These are phyloP conservation scores for Drosophila nasuta DNA, from an alignment of 1,140 invertebrate species.

Conservation along the genomic window DNA sequence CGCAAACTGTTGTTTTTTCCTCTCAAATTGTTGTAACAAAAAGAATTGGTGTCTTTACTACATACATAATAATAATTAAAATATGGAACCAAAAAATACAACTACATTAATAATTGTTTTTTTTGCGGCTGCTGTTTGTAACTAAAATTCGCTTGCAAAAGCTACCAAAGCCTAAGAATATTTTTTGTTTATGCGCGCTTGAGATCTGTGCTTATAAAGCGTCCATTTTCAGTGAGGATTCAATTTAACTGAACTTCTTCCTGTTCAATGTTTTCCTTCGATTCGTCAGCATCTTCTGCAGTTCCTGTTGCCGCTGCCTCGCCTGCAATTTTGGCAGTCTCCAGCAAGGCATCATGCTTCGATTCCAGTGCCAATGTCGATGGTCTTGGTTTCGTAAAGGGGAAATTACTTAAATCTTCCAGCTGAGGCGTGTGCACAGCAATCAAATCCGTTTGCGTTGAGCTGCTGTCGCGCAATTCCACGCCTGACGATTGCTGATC, in stretches of 20 bases:
- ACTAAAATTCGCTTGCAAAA: slow-evolving; percentile 61
- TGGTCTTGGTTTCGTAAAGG: slow-evolving; percentile 76
- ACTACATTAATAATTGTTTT: slow-evolving; percentile 39
- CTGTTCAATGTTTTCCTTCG: slow-evolving; percentile 49
- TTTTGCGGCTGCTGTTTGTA: slow-evolving; percentile 32
- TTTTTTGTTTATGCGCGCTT: slow-evolving; percentile 38
- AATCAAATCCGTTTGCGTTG: slow-evolving; percentile 91
- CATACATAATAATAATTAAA: slow-evolving; percentile 26
- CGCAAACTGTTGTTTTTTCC: slow-evolving; percentile 33
- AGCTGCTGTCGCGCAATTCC: slow-evolving; percentile 86
- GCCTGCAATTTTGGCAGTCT: slow-evolving; percentile 25
- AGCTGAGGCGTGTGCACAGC: slow-evolving; percentile 90
- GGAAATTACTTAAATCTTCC: slow-evolving; percentile 77
- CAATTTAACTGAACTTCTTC: slow-evolving; percentile 4
- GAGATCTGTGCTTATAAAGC: slow-evolving; percentile 53
- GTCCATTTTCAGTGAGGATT: not conserved
- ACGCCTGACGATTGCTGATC: slow-evolving; percentile 13
- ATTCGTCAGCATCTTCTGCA: slow-evolving; percentile 25
- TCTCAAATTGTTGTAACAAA: slow-evolving; percentile 37
- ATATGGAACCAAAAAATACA: slow-evolving; percentile 11
- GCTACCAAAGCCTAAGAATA: slow-evolving; percentile 63
- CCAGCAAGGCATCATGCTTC: slow-evolving; percentile 48
- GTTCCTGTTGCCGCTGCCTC: not conserved
- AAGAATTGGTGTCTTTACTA: slow-evolving; percentile 35
- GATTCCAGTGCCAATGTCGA: slow-evolving; percentile 77